Percentiles rank a stretch among this genome's conserved stretches.
Conservation (phyloP, 2,113 vertebrate genomes). For the Rhynchopsitta pachyrhyncha region DNA sequence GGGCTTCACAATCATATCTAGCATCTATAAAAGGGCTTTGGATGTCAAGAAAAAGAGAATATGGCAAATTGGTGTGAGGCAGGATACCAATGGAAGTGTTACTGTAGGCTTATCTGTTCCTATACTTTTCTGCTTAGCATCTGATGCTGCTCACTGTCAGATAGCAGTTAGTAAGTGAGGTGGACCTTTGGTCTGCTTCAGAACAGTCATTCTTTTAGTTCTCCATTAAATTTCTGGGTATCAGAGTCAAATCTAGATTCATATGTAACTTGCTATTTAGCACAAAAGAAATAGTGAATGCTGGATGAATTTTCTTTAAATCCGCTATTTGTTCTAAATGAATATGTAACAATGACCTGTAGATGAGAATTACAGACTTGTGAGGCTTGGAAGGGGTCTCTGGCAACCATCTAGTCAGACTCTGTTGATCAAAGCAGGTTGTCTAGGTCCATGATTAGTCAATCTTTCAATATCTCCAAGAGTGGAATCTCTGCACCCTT, state of each 20-base stretch:
- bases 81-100: neutral
- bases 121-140: neutral
- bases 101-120: neutral
- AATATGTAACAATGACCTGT: neutral
- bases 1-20: neutral
- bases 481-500: neutral
- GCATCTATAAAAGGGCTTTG: neutral
- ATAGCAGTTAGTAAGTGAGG: neutral
- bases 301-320: neutral
- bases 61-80: neutral
- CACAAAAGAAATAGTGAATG: neutral
- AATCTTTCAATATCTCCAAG: neutral
- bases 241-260: neutral
- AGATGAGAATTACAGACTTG: neutral
- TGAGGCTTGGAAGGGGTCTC: neutral
- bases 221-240: neutral
- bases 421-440: neutral
- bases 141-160: neutral
- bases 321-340: neutral
- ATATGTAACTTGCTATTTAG: neutral
- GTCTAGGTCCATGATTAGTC: neutral
- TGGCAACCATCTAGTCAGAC: neutral
- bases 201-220: neutral
- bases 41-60: neutral
- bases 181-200: neutral